Conservation (phyloP, 2,797 vertebrate genomes). For the Poeciliopsis turneri region DNA sequence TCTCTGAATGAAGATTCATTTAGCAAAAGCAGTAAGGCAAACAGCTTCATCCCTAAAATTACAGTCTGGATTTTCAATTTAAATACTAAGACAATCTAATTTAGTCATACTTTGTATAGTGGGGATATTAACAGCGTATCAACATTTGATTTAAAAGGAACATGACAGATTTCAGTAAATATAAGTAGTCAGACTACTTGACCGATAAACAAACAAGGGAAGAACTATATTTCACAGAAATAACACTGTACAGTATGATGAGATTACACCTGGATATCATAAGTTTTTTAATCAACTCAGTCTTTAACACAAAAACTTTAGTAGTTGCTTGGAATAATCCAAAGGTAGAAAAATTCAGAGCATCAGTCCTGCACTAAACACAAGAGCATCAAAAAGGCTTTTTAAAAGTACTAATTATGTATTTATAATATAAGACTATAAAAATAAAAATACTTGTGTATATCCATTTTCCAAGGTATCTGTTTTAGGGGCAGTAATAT, state of each 20-base stretch:
- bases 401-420: background rate
- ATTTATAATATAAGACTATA: background rate
- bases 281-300: background rate
- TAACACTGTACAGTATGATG: background rate
- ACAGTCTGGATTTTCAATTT: background rate
- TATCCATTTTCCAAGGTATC: background rate
- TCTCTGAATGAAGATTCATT: background rate
- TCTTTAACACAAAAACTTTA: background rate
- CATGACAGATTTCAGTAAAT: background rate
- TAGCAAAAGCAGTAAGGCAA: background rate
- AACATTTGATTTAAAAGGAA: background rate
- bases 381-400: background rate
- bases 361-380: too few species aligned
- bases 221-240: background rate
- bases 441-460: background rate
- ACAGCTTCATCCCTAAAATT: background rate
- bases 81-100: background rate
- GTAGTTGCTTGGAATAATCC: background rate
- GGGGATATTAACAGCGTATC: background rate
- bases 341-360: background rate
- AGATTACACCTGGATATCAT: background rate
- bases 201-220: background rate
- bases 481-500: background rate
- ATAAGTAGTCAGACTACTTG: background rate
- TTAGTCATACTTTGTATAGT: background rate